A percentile compares a stretch with the other conserved stretches of the same genome.
Conservation (phyloP, 2,797 vertebrate species). For the Cyprinella venusta region DNA sequence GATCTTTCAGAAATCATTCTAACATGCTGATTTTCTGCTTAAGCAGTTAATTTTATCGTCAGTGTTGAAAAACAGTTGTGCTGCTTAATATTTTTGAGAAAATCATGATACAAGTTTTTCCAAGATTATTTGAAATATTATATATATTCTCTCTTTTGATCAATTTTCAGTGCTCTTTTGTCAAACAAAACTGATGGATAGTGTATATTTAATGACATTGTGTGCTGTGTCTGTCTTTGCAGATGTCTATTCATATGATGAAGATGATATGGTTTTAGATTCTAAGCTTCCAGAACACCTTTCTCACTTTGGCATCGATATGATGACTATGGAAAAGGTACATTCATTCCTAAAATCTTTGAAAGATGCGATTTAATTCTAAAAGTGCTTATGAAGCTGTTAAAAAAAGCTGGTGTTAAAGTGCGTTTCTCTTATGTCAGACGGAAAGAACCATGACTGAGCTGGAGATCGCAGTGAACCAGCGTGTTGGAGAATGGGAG, state of each 20-base stretch:
- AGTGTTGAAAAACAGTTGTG: too few relatives aligned
- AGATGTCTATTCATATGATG: constrained; percentile 98
- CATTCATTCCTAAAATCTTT: neutral
- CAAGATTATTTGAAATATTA: too few relatives aligned
- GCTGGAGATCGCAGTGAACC: constrained; percentile 98
- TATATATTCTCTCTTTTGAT: too few relatives aligned
- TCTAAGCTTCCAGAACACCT: constrained; percentile 94
- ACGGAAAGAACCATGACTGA: constrained; percentile 98
- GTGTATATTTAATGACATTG: neutral
- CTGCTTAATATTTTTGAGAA: neutral
- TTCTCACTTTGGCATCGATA: constrained; percentile 95
- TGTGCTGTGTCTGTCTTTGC: neutral
- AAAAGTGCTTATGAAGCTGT: neutral
- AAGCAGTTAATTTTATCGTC: too few relatives aligned
- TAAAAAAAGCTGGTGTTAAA: neutral
- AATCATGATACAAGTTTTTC: neutral
- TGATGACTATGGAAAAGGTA: constrained; percentile 99
- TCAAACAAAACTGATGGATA: neutral
- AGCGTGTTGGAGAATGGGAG: constrained; percentile 98
- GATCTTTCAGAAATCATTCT: too few relatives aligned
- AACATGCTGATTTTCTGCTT: too few relatives aligned
- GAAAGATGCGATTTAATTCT: neutral
- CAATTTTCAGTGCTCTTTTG: too few relatives aligned
- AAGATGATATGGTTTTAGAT: constrained; percentile 98
- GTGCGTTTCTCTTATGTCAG: constrained; percentile 66